These are phyloP conservation scores for Poecilia latipinna DNA, from an alignment of 2,113 vertebrate genomes.

Conservation along the genomic window DNA sequence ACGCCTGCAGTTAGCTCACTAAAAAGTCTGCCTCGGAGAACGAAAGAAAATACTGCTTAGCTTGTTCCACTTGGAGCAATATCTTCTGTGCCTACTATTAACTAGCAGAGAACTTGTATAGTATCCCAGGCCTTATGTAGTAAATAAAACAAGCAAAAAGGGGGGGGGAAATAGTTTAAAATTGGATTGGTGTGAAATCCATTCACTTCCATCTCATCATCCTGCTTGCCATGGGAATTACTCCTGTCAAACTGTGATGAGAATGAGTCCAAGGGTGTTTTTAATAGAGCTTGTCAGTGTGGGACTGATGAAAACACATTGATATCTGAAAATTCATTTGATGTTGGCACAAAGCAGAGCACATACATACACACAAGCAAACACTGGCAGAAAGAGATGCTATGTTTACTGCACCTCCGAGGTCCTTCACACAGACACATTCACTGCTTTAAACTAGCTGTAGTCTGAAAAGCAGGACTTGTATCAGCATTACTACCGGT, in stretches of 20 bases:
- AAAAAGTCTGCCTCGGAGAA: slow-evolving; percentile 15
- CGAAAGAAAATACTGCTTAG: background rate
- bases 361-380: background rate
- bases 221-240: slow-evolving; percentile 37
- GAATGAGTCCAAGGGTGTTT: slow-evolving; percentile 61
- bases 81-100: slow-evolving; percentile 6
- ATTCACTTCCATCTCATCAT: slow-evolving; percentile 28
- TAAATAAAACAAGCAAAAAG: slow-evolving; percentile 41
- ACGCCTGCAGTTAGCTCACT: slow-evolving; percentile 21
- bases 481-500: too few relatives aligned
- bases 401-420: background rate
- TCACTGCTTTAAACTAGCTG: background rate
- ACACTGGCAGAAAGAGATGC: background rate
- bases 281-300: slow-evolving; percentile 68
- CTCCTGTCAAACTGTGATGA: slow-evolving; percentile 63
- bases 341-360: slow-evolving; percentile 38
- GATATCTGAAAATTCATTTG: slow-evolving; percentile 57
- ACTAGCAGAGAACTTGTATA: background rate
- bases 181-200: slow-evolving; percentile 32
- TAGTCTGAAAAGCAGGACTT: background rate
- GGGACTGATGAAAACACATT: slow-evolving; percentile 63
- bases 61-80: background rate
- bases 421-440: background rate
- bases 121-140: slow-evolving; percentile 9
- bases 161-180: slow-evolving; percentile 27